Base-by-base conservation (phyloP, 2,113 vertebrate genomes). In the Marmota flaviventris region DNA sequence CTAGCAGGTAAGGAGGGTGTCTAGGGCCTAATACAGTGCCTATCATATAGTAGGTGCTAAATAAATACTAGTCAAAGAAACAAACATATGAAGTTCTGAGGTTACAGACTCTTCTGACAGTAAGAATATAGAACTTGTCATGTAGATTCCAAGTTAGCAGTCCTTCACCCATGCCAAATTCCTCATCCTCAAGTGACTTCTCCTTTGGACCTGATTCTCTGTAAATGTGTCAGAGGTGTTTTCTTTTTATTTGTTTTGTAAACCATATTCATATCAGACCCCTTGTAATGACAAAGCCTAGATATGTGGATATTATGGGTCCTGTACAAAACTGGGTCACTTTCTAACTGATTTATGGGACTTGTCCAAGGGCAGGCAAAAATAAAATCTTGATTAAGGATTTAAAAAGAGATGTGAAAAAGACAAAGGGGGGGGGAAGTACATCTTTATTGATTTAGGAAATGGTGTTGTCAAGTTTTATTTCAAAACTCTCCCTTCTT, bases 281-380 rank as follows among this genome's bases (percentile, higher is more conserved):
- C 34, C 58, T 85, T 94, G 39, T 72, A 86, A 81, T 45, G 45
- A 53, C 4, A 76, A 93, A 91, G 72, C 72, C 86, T 93, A 85
- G 65, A 93, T 90, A 89, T 27, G 42, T 63, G 61, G 51, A 53
- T 86, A n/a, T 75, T 67, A 67, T 48, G 25, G 34, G 77, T 95
- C 18, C 39, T 85, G 81, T 91, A 9, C 20, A 88, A 96, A 96
- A 95, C 58, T 96, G 61, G 95, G 90, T 88, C 95, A 82, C 39
- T 87, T 97, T 95, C 86, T 93, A 76, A 72, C 45, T 92, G 95
- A 97, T 96, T 96, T 95, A 86, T 95, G 76, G 65, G 32, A 82
- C 27, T 53, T 67, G 89, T 93, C 65, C 65, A 97, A 94, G 72
- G 56, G 69, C 78, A 94, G 22, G 45, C 67, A 13, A 79, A 84